A percentile compares a stretch with the other conserved stretches of the same genome.
These are phyloP conservation scores for Neuroterus valhalla DNA, from an alignment of 1,140 invertebrate species.

Conservation along the genomic window DNA sequence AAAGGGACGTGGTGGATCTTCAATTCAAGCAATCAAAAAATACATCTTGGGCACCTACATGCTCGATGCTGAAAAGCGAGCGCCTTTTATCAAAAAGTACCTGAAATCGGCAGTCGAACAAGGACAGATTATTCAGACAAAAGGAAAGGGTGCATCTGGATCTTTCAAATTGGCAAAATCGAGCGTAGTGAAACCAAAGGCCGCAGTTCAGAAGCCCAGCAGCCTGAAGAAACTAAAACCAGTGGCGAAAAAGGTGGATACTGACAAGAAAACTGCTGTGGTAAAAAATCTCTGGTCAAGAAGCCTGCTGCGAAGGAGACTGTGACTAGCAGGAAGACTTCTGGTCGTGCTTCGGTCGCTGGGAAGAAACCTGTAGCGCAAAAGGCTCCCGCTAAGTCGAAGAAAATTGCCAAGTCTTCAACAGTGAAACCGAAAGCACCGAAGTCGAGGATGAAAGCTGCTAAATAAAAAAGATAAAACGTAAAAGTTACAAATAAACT, in stretches of 20 bases:
- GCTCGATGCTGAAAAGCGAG: conserved; percentile 71
- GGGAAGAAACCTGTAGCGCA: conserved; percentile 44
- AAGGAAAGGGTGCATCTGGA: conserved; percentile 72
- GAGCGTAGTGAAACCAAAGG: conserved; percentile 37
- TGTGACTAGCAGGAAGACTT: conserved; percentile 42
- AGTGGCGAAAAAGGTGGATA: conserved; percentile 46
- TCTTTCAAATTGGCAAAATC: conserved; percentile 69
- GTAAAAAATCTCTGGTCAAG: conserved; percentile 41
- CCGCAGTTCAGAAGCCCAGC: conserved; percentile 31
- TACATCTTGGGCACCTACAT: conserved; percentile 74
- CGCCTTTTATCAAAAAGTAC: conserved; percentile 70
- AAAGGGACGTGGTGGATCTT: conserved; percentile 76
- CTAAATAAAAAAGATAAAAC: conserved; percentile 35
- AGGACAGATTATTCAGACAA: conserved; percentile 67
- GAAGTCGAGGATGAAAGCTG: conserved; percentile 44
- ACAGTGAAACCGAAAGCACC: conserved; percentile 46
- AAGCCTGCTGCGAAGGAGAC: conserved; percentile 42
- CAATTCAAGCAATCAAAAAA: conserved; percentile 77
- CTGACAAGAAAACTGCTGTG: conserved; percentile 37
- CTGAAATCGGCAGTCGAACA: conserved; percentile 68
- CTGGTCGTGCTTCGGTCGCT: too few species aligned
- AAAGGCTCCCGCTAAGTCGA: conserved; percentile 41
- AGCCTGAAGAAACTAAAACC: conserved; percentile 34
- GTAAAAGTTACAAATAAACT: background rate
- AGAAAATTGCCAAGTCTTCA: conserved; percentile 49